Evolutionary conservation across 2,113 vertebrate species (phyloP).

Genomic region (Lanius collurio): DNA sequence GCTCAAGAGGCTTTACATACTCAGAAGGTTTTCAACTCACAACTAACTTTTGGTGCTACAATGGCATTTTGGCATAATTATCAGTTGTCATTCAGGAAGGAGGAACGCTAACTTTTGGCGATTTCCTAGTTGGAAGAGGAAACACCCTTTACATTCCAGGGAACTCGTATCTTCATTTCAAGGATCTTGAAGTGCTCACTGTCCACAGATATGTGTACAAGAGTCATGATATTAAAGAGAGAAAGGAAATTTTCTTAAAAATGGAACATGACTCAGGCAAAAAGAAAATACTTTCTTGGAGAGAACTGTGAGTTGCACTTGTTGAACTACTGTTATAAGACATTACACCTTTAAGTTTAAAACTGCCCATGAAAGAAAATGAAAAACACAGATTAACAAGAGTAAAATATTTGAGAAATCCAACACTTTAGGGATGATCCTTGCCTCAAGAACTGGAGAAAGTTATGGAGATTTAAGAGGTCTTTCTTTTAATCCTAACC

Average conservation of each 20-base stretch:
- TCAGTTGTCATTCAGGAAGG: not conserved
- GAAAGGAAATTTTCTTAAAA: not conserved
- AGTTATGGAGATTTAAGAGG: not conserved
- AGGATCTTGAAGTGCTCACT: not conserved
- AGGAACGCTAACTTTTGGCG: not conserved
- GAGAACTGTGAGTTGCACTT: not conserved
- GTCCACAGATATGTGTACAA: not conserved
- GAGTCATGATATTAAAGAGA: not conserved
- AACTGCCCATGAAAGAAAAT: not conserved
- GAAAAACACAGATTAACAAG: not conserved
- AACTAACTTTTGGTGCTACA: not conserved
- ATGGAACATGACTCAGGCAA: not conserved
- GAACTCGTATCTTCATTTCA: not conserved
- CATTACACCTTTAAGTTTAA: not conserved
- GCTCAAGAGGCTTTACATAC: rapidly evolving
- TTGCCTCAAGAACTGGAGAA: not conserved
- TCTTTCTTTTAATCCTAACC: not conserved
- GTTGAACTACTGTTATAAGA: not conserved
- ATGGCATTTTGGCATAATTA: not conserved
- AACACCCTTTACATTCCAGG: not conserved
- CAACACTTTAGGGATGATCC: not conserved
- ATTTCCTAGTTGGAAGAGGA: not conserved
- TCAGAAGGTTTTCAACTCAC: not conserved
- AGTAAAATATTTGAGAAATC: not conserved
- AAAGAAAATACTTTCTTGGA: not conserved